Base-by-base conservation (phyloP, 2,797 vertebrate genomes). In the Neosilurus hyrtlii region DNA sequence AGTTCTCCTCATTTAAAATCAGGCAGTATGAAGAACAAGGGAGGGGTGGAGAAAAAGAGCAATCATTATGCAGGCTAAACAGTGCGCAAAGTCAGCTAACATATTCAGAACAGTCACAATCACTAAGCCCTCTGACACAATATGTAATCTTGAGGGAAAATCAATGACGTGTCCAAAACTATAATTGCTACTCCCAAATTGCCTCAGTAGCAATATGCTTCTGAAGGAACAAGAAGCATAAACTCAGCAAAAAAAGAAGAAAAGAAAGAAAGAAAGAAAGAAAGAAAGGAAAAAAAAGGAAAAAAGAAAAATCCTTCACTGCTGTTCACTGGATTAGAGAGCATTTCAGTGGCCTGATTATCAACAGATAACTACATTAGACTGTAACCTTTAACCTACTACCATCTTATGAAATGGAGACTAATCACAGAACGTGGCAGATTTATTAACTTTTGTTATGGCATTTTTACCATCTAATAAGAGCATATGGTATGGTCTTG, bases 131-230 rank as follows among this genome's bases (percentile, higher is more conserved):
- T 84, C 84, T 88, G 87, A 90, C 89, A 88, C 71, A 74, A 86
- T 83, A 84, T 93, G 93, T 94, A 94, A 94, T 94, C 93, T 93
- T 92, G 93, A 94, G 91, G 93, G 90, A 93, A 94, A 94, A 95
- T 95, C 94, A 94, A 94, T 94, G 93, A 94, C 90, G 92, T 94
- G 93, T 94, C 93, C 92, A 94, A 94, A 94, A 94, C 93, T 93
- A 94, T 94, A 94, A 94, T 93, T 94, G 93, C 93, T 89, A 91
- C 91, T 90, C 88, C 91, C 93, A 93, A 94, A 94, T 91, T 94
- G 94, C 94, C 92, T 93, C 90, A 91, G 90, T 91, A 89, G 92
- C 93, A 94, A 93, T 93, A 92, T 90, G 92, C 91, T 92, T 92
- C 91, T 92, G 93, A 91, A 89, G 90, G 92, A 94, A 93, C 90